A percentile compares a stretch with the other conserved stretches of the same genome.
Evolutionary conservation across 2,113 vertebrate genomes (phyloP).

Genomic region (Nicator chloris): DNA sequence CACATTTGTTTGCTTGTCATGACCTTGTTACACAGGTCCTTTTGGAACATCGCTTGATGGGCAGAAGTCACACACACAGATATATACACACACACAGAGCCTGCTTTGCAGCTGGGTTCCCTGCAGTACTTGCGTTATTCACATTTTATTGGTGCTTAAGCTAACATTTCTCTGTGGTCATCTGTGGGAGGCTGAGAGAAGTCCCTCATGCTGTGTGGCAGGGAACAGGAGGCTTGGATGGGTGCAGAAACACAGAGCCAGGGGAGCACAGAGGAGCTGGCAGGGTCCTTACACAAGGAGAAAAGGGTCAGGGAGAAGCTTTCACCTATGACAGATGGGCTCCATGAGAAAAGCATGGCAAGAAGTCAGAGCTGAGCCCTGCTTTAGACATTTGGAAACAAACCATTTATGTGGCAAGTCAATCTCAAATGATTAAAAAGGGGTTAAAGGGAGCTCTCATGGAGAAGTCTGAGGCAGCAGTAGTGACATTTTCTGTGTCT

Average conservation of each 20-base stretch:
- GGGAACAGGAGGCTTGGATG: neutral
- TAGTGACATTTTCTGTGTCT: neutral
- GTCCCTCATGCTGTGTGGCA: accelerated
- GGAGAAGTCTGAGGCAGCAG: neutral
- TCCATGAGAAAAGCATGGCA: accelerated
- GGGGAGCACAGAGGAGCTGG: neutral
- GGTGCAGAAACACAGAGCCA: neutral
- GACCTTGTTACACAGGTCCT: neutral
- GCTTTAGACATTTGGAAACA: neutral
- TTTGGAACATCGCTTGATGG: neutral
- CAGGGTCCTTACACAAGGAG: neutral
- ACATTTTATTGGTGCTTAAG: neutral
- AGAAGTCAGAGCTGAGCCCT: neutral
- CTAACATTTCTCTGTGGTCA: neutral
- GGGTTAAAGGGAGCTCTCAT: neutral
- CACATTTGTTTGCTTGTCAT: neutral
- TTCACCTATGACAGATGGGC: neutral
- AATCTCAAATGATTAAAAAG: neutral
- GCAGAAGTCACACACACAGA: neutral
- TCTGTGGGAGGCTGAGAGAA: neutral
- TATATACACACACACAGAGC: neutral
- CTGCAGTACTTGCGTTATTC: neutral
- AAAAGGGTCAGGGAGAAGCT: neutral
- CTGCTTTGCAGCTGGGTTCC: neutral
- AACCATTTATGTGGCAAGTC: neutral